These are phyloP conservation scores for Corvus cornix DNA, from an alignment of 2,113 vertebrate genomes.

Conservation along the genomic window DNA sequence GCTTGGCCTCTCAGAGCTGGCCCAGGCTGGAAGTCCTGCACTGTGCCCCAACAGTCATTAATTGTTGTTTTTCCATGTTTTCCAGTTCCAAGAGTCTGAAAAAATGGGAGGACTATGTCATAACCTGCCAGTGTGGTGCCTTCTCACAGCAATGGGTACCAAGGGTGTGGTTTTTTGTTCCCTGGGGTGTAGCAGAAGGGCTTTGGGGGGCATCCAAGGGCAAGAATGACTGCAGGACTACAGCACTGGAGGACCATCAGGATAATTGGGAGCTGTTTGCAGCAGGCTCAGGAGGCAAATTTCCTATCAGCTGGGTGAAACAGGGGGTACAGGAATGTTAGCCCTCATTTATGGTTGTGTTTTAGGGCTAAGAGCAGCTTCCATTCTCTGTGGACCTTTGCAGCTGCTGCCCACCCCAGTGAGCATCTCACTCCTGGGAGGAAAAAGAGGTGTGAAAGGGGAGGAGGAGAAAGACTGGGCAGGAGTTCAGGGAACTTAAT, in stretches of 20 bases:
- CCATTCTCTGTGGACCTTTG: not conserved
- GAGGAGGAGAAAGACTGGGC: not conserved
- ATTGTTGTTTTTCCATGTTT: not conserved
- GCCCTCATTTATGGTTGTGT: not conserved
- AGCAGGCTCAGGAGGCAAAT: not conserved
- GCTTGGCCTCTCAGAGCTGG: not conserved
- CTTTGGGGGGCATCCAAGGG: not conserved
- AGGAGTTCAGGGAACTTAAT: not conserved
- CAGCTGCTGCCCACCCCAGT: not conserved
- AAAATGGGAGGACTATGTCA: not conserved
- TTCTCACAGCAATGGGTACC: not conserved
- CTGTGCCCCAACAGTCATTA: not conserved
- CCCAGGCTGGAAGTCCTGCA: rapidly evolving
- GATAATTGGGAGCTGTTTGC: not conserved
- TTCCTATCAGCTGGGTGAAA: not conserved
- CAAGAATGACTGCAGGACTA: not conserved
- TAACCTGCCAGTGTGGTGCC: not conserved
- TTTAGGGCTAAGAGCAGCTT: not conserved
- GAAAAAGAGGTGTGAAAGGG: not conserved
- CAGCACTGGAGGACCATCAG: not conserved
- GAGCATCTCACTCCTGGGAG: not conserved
- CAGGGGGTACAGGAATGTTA: not conserved
- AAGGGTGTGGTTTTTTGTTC: not conserved
- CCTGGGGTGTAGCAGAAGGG: not conserved
- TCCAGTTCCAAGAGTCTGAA: not conserved